Evolutionary conservation across 1,140 invertebrate species (phyloP), one percentile per base, ranked within the genome.

Genomic region (Meloidogyne chitwoodi): DNA sequence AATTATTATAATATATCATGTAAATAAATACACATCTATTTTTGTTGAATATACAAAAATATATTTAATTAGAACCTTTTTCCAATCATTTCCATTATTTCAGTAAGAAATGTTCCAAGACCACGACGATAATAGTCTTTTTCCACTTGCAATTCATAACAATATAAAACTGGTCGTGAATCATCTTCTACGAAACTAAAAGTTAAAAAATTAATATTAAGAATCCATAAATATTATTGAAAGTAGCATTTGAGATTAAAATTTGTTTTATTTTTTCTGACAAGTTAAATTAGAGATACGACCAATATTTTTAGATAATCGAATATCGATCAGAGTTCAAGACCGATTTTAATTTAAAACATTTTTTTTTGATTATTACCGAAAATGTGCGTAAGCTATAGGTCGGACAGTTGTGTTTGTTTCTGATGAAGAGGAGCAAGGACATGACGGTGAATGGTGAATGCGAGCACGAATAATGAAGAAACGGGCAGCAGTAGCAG

Each of bases 91-190:
- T 79, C 83, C 24, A 82, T 29, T 16, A 81, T 56, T 2, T 74
- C 70, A 14, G 84, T 29, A 16, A 84, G 10, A 22, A 81, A 62
- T 16, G 75, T 26, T 2, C 83, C 83, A 26, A 84, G 68, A 44
- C 83, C 83, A 29, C 84, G 76, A 29, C 81, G 77, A 62, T 84
- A 82, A 68, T 84, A 83, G 6, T 68, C 74, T 24, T 22, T 29
- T 62, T 71, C 78, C 16, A 84, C 79, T 81, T 84, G 83, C 4
- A 84, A 27, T 64, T 84, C 83, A 64, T 83, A 84, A 63, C 79
- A 73, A 61, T 73, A 73, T 31, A 73, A 29, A 31, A 73, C 70
- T 24, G 70, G 24, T 22, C 70, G 70, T 44, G 56, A 27, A 63
- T 73, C 70, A 61, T 73, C 70, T 61, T 73, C 70, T 14, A 73